Base-by-base conservation (phyloP, 1,140 invertebrate species). In the Acromyrmex charruanus region DNA sequence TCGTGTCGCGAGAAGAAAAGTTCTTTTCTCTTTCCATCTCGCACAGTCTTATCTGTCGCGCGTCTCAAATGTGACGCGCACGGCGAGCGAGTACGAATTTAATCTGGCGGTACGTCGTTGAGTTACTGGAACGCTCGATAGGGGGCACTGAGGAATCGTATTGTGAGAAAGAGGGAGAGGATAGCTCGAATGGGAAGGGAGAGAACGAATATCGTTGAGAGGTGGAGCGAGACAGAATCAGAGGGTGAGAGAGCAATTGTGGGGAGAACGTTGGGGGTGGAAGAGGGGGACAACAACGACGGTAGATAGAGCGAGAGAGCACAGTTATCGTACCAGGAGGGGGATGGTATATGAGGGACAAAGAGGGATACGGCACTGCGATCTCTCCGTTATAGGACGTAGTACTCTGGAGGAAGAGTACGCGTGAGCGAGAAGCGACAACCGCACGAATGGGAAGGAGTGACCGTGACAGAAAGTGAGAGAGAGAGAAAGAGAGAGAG, bases 81-180 rank as follows among this genome's bases (percentile, higher is more conserved):
- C 69, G 68, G 72, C 81, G 84, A 88, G 85, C 90, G 88, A 84
- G 77, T 89, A 92, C 93, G 93, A 94, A 94, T 95, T 94, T 95
- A 94, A 95, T 95, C 94, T 94, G 91, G 94, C 93, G 93, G 94
- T 92, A 94, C 91, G 92, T 94, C 91, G 93, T 88, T 92, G 93
- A 94, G 94, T 95, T 94, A 91, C 85, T 87, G 74, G 93, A 93
- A 89, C 91, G 87, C 92, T 90, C 94, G 92, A 91, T 91, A 93
- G 95, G 94, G 93, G 94, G 93, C 94, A 91, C 92, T 85, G 89
- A 71, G 68, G 77, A 88, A 65, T 86, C 89, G 87, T 87, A 89
- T 86, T 86, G 86, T 87, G 79, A 69, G 79, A 75, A 91, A 89
- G 86, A 90, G 59, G 21, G 68, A 63, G 77, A 77, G 84, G 61